These are phyloP conservation scores for Melanargia galathea DNA, from an alignment of 2,888 invertebrate species.

Conservation along the genomic window DNA sequence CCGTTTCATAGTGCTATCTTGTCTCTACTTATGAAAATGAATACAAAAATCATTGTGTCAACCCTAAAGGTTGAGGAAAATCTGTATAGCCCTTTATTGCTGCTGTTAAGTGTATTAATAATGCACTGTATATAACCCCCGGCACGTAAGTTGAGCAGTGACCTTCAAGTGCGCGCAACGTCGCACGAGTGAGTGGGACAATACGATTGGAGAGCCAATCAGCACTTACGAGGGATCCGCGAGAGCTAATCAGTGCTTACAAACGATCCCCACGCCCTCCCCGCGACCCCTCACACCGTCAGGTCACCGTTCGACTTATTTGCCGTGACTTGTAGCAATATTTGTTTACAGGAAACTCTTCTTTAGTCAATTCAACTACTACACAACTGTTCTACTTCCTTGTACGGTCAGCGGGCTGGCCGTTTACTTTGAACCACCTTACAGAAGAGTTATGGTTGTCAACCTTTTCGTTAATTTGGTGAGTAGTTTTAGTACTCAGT, in stretches of 20 bases:
- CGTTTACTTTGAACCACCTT: conserved; percentile 75
- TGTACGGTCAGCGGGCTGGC: conserved; percentile 75
- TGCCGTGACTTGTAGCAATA: no score
- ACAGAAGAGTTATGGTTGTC: conserved; percentile 72
- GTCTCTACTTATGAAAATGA: neutral
- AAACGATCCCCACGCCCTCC: no score
- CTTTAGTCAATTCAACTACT: conserved; percentile 75
- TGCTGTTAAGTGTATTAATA: neutral
- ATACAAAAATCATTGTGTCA: neutral
- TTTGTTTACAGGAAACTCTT: conserved; percentile 61
- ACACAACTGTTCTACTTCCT: conserved; percentile 72
- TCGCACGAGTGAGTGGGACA: no score
- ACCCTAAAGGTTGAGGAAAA: neutral
- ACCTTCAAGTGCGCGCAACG: no score
- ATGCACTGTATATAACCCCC: no score
- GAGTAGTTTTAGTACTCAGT: conserved; percentile 43
- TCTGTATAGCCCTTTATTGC: neutral
- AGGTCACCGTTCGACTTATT: no score
- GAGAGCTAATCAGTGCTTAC: no score
- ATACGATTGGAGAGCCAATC: no score
- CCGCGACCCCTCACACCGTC: no score
- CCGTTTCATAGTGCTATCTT: no score
- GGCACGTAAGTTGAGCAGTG: no score
- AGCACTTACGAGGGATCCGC: no score
- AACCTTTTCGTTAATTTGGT: conserved; percentile 79